Evolutionary conservation across 2,888 invertebrate species (phyloP).

Genomic region (Griposia aprilina): DNA sequence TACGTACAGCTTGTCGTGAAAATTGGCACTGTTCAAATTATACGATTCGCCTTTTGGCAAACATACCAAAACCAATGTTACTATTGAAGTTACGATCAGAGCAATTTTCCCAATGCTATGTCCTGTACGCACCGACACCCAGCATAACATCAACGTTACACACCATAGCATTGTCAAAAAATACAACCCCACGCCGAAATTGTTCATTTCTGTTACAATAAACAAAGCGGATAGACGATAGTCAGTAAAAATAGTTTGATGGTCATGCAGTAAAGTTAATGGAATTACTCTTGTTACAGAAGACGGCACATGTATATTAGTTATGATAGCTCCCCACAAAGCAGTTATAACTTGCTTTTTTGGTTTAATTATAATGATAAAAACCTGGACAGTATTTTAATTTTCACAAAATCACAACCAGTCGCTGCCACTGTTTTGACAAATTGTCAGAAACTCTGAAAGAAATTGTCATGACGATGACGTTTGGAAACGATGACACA

Average conservation of each 20-base stretch:
- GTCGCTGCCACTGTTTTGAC: constrained; percentile 42
- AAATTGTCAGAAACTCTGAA: not conserved
- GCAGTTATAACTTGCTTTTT: constrained; percentile 70
- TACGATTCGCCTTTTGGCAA: constrained; percentile 90
- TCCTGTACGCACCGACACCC: constrained; percentile 92
- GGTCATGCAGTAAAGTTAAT: constrained; percentile 71
- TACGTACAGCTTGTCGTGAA: constrained; percentile 84
- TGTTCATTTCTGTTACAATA: constrained; percentile 77
- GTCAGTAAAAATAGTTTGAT: constrained; percentile 64
- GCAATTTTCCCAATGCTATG: constrained; percentile 92
- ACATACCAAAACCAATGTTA: constrained; percentile 91
- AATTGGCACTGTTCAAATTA: constrained; percentile 83
- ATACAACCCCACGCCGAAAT: constrained; percentile 92
- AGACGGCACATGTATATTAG: constrained; percentile 71
- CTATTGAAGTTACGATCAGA: constrained; percentile 87
- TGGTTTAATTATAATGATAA: constrained; percentile 64
- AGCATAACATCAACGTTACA: constrained; percentile 91
- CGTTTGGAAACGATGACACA: constrained; percentile 10
- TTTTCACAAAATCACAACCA: constrained; percentile 66
- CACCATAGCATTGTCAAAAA: constrained; percentile 92
- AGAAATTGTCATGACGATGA: not conserved
- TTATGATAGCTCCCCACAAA: constrained; percentile 67
- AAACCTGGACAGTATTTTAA: constrained; percentile 64
- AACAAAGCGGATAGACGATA: constrained; percentile 64
- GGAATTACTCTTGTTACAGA: constrained; percentile 73